A percentile compares a stretch with the other conserved stretches of the same genome.
Conservation (phyloP, 2,113 vertebrate species). For the Menura novaehollandiae region DNA sequence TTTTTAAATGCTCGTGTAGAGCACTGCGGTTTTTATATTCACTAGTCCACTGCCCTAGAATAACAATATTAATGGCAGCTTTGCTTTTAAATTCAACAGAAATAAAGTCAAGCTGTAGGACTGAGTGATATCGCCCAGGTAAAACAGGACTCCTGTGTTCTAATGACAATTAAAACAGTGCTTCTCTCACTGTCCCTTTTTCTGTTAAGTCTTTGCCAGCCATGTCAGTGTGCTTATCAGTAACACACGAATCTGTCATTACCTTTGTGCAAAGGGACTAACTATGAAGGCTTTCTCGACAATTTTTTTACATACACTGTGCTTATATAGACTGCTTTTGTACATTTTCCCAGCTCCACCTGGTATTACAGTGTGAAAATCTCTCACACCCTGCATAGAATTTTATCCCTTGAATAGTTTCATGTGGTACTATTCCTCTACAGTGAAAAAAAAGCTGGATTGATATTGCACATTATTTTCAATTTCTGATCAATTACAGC, state of each 20-base stretch:
- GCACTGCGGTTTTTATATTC: neutral
- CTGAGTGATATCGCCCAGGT: neutral
- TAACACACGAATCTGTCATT: neutral
- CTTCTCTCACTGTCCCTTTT: neutral
- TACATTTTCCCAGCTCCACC: neutral
- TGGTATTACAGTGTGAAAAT: neutral
- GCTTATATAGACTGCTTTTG: neutral
- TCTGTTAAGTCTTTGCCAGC: neutral
- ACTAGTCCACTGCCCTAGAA: neutral
- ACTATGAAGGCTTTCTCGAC: neutral
- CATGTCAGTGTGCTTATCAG: neutral
- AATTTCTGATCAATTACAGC: neutral
- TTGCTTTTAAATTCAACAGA: neutral
- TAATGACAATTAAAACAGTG: neutral
- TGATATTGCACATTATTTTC: neutral
- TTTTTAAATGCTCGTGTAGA: neutral
- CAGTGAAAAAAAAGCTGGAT: neutral
- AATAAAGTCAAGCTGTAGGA: neutral
- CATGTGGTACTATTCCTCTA: neutral
- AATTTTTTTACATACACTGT: neutral
- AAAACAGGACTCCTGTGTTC: neutral
- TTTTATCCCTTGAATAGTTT: neutral
- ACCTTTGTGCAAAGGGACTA: neutral
- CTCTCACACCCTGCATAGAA: neutral
- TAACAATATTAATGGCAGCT: neutral